These are phyloP conservation scores for Stegodyphus mimosarum DNA, from an alignment of 1,140 invertebrate genomes.

Conservation along the genomic window DNA sequence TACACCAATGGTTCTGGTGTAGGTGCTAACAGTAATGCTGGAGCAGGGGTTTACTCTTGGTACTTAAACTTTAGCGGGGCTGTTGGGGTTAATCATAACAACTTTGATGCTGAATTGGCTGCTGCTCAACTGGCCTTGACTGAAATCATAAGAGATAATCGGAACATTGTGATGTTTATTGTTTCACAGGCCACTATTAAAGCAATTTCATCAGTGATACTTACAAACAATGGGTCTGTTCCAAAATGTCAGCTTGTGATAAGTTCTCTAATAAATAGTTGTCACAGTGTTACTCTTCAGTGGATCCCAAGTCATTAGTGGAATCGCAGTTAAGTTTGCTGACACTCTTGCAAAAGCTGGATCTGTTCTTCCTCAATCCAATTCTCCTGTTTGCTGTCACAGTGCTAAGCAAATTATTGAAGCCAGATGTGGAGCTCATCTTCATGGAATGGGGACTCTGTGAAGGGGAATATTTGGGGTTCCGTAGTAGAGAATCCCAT, in stretches of 20 bases:
- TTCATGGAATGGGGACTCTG: not conserved
- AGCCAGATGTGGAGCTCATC: not conserved
- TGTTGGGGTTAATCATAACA: not conserved
- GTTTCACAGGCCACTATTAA: conserved; percentile 1
- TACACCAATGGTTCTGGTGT: not conserved
- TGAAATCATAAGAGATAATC: not conserved
- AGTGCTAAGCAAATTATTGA: not conserved
- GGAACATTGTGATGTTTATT: not conserved
- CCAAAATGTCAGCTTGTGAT: not conserved
- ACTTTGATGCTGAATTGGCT: not conserved
- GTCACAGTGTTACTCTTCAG: not conserved
- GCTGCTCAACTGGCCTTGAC: not conserved
- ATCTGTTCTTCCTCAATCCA: not conserved
- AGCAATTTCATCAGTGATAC: not conserved
- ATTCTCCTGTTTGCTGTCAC: not conserved
- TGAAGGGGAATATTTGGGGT: not conserved
- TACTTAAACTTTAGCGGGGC: not conserved
- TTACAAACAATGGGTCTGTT: not conserved
- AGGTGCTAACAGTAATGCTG: not conserved
- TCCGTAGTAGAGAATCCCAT: not conserved
- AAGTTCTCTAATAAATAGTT: not conserved
- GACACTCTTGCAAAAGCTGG: not conserved
- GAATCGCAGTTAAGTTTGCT: not conserved
- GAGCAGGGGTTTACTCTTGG: not conserved
- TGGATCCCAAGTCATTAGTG: not conserved